phyloP scores from a whole-genome alignment of 2,888 invertebrate species.

The Leucophenga montana region DNA sequence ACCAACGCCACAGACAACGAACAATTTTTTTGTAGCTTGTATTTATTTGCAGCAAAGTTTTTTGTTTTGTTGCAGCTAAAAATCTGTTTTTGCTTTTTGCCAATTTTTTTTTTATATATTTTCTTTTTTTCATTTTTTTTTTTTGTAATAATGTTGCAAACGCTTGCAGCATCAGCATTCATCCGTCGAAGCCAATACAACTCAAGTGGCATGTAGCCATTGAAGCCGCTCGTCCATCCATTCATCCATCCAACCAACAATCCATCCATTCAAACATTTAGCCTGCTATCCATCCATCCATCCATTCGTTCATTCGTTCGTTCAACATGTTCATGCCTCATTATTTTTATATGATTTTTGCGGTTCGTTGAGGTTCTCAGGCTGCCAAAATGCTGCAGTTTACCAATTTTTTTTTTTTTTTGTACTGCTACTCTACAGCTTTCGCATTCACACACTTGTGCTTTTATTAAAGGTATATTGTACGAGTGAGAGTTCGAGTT shows the following conservation, averaged over 20 bases:
- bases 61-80: neutral
- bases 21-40: slow-evolving; percentile 4
- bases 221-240: slow-evolving; percentile 4
- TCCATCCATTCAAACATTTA: neutral
- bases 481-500: too few relatives aligned
- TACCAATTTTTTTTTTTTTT: slow-evolving; percentile 26
- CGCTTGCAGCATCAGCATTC: slow-evolving; percentile 19
- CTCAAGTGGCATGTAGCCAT: slow-evolving; percentile 3
- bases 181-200: too few relatives aligned
- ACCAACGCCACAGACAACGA: neutral
- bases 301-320: slow-evolving; percentile 4
- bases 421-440: neutral
- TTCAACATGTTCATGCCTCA: slow-evolving; percentile 64
- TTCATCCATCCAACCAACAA: slow-evolving; percentile 6
- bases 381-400: slow-evolving; percentile 36
- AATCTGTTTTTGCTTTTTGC: neutral
- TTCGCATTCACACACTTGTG: too few relatives aligned
- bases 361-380: slow-evolving; percentile 59
- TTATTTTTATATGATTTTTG: slow-evolving; percentile 67
- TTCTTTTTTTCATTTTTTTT: neutral
- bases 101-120: neutral
- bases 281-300: neutral
- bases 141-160: slow-evolving; percentile 31
- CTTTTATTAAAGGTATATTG: too few relatives aligned
- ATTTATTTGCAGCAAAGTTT: slow-evolving; percentile 3